phyloP scores from a whole-genome alignment of 2,888 invertebrate species.

The Cosmia pyralina region DNA sequence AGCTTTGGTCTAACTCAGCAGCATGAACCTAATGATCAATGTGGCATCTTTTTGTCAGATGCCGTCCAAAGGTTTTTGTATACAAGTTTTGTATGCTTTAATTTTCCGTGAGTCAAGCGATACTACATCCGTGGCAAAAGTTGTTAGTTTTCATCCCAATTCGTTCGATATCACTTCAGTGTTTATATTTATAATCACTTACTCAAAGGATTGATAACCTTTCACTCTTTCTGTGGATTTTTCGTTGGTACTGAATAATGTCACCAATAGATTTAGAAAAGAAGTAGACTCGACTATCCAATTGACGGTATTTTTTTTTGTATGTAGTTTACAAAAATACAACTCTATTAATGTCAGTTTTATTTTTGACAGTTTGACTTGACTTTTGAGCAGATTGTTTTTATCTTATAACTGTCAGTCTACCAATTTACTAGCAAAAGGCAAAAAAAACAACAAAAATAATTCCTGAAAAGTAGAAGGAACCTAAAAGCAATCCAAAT shows the following conservation, averaged over 20 bases:
- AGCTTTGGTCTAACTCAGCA: background rate
- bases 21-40: background rate
- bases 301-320: too few species aligned
- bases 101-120: background rate
- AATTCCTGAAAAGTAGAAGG: background rate
- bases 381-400: too few species aligned
- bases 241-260: background rate
- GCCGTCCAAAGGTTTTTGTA: background rate
- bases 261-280: background rate
- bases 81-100: too few species aligned
- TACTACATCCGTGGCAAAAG: background rate
- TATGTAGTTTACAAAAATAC: background rate
- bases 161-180: too few species aligned
- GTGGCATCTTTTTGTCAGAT: background rate
- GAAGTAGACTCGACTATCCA: too few species aligned
- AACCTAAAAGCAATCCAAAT: constrained; percentile 63
- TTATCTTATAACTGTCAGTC: too few species aligned
- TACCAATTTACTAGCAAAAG: too few species aligned
- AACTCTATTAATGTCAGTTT: constrained; percentile 9
- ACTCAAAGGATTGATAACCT: background rate
- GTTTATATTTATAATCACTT: background rate
- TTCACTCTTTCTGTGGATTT: background rate
- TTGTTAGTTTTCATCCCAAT: background rate
- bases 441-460: background rate
- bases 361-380: background rate